These are phyloP conservation scores for Psittacula cyanocephala DNA, from an alignment of 2,113 vertebrate species.

Conservation along the genomic window DNA sequence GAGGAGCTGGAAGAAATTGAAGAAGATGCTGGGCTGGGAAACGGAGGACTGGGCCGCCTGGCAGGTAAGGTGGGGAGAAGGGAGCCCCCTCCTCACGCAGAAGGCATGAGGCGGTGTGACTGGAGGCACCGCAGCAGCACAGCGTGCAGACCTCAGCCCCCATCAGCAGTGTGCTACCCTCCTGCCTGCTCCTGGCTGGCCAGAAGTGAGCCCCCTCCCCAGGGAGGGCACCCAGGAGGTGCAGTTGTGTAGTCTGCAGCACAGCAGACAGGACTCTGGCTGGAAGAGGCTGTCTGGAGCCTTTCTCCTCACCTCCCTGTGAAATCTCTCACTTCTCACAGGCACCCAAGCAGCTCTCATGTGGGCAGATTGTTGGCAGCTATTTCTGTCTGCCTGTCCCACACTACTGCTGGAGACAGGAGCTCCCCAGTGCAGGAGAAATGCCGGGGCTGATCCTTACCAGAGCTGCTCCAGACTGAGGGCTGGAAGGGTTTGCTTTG, in stretches of 20 bases:
- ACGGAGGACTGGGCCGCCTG: constrained; percentile 85
- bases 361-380: not conserved
- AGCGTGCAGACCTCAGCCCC: not conserved
- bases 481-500: not conserved
- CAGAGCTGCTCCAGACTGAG: not conserved
- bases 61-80: constrained; percentile 74
- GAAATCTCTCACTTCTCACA: not conserved
- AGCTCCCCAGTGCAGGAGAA: not conserved
- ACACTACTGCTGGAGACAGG: not conserved
- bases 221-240: not conserved
- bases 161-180: not conserved
- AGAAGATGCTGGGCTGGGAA: constrained; percentile 89
- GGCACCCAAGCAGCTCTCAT: not conserved
- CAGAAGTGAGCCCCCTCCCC: not conserved
- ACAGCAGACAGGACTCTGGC: not conserved
- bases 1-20: constrained; percentile 90
- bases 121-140: not conserved
- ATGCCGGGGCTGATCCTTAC: not conserved
- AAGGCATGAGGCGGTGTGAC: rapidly evolving
- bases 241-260: not conserved
- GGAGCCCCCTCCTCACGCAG: rapidly evolving
- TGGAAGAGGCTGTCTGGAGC: constrained; percentile 13
- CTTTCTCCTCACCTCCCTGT: not conserved
- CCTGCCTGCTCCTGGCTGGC: not conserved
- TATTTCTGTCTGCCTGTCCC: constrained; percentile 18